Base-by-base conservation (phyloP, 2,888 invertebrate genomes). In the Pseudococcus longispinus region DNA sequence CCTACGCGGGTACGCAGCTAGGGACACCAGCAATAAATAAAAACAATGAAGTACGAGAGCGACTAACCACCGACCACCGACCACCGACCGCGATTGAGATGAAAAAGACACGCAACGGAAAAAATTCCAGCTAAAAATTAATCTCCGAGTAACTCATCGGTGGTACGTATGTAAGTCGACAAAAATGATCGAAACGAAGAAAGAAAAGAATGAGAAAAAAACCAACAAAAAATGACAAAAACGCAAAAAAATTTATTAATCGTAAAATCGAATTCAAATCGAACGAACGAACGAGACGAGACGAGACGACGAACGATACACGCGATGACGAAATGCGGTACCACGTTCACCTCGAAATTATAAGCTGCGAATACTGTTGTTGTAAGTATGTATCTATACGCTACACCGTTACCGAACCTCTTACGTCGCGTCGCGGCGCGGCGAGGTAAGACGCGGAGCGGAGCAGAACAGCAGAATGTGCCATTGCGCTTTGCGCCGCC, bases 401-500 rank as follows among this genome's bases (percentile, higher is more conserved):
- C 3, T 37, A 37, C 83, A 46, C 37, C 83, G 83, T 44, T 44
- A 44, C 80, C 42, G 80, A n/a, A 44, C 44, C 83, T 83, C 83
- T 74, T 65, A 42, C 80, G 80, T 80, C 80, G 80, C 80, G 80
- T 23, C 77, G 80, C 77, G 20, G 11, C 80, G 37, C 80, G n/a
- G n/a, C n/a, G n/a, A n/a, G n/a, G n/a, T n/a, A n/a, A n/a, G n/a
- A n/a, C 77, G 80, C 77, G 20, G 11, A 37, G 37, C 80, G 37
- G 11, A 2, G 80, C 80, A 6, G 13, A 18, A 32, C 80, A 15
- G 26, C 37, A 23, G 82, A 86, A 51, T 51, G 51, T 77, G 80
- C 60, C 86, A 77, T 65, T 85, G 88, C 29, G 85, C 87, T 37
- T 87, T 82, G 85, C 85, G 80, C 29, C 84, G 87, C 83, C 77